Percentiles rank a stretch among this genome's conserved stretches.
These are phyloP conservation scores for Tenrec ecaudatus DNA, from an alignment of 2,113 vertebrate genomes.

Conservation along the genomic window DNA sequence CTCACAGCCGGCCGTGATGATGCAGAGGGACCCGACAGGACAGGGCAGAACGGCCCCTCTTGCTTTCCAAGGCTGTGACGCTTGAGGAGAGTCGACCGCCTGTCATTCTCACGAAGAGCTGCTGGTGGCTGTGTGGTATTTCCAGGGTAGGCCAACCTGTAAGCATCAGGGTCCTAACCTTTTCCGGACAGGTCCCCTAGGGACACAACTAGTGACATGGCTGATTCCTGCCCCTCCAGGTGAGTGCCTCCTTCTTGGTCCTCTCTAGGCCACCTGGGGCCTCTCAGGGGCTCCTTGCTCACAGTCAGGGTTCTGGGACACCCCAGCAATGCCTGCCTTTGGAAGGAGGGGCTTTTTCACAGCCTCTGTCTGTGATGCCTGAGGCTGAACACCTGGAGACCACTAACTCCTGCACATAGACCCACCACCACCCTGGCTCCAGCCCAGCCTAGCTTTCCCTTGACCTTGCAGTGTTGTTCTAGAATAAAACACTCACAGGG, in stretches of 20 bases:
- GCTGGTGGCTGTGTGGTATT: too few species aligned
- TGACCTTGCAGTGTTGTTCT: background rate
- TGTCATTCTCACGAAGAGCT: too few species aligned
- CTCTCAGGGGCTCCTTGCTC: background rate
- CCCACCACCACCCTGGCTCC: accelerated
- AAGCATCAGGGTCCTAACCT: background rate
- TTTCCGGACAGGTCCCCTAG: background rate
- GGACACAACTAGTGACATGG: background rate
- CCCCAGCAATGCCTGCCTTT: background rate
- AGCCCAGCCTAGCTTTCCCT: background rate
- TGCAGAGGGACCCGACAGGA: too few species aligned
- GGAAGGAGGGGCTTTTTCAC: slow-evolving; percentile 49
- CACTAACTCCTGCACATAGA: background rate
- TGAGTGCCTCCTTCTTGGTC: background rate
- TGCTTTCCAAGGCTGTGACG: too few species aligned
- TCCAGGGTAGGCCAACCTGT: too few species aligned
- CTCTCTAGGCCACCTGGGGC: background rate
- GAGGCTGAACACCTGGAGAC: background rate
- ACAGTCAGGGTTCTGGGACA: slow-evolving; percentile 38
- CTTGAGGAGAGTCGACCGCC: too few species aligned
- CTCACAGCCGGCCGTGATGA: too few species aligned
- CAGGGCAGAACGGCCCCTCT: too few species aligned
- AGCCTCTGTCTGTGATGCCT: background rate
- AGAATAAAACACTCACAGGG: background rate
- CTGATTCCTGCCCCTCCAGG: background rate